Conservation (phyloP, 2,113 vertebrate species). For the Sinocyclocheilus anophthalmus region DNA sequence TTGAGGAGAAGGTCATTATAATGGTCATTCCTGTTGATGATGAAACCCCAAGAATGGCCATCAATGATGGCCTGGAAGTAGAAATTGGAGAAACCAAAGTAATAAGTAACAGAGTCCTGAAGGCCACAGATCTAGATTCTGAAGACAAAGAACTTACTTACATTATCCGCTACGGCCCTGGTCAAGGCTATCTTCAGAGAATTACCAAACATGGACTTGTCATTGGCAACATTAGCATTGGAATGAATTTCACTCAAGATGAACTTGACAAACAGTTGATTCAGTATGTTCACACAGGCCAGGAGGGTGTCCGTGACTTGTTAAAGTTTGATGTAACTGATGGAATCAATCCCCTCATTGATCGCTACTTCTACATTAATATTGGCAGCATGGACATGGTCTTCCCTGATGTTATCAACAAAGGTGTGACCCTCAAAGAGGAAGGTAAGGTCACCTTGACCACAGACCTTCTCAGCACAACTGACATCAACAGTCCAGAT, state of each 20-base stretch:
- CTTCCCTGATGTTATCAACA: conserved; percentile 91
- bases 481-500: conserved; percentile 94
- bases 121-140: conserved; percentile 93
- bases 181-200: conserved; percentile 83
- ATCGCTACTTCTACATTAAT: conserved; percentile 95
- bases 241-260: conserved; percentile 94
- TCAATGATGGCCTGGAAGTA: conserved; percentile 92
- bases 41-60: conserved; percentile 91
- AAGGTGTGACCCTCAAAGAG: conserved; percentile 93
- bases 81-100: conserved; percentile 87
- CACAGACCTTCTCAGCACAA: conserved; percentile 93
- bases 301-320: conserved; percentile 88
- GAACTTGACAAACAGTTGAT: conserved; percentile 88
- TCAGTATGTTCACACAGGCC: conserved; percentile 85
- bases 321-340: conserved; percentile 97
- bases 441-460: conserved; percentile 91
- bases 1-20: conserved; percentile 81
- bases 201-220: conserved; percentile 73
- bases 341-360: conserved; percentile 90
- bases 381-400: conserved; percentile 88
- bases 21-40: conserved; percentile 92
- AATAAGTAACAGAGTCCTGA: conserved; percentile 82
- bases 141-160: conserved; percentile 87
- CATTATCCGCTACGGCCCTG: conserved; percentile 83
- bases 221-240: conserved; percentile 84